Evolutionary conservation across 1,140 invertebrate species (phyloP), one percentile per base, ranked within the genome.

Genomic region (Hypothenemus hampei): DNA sequence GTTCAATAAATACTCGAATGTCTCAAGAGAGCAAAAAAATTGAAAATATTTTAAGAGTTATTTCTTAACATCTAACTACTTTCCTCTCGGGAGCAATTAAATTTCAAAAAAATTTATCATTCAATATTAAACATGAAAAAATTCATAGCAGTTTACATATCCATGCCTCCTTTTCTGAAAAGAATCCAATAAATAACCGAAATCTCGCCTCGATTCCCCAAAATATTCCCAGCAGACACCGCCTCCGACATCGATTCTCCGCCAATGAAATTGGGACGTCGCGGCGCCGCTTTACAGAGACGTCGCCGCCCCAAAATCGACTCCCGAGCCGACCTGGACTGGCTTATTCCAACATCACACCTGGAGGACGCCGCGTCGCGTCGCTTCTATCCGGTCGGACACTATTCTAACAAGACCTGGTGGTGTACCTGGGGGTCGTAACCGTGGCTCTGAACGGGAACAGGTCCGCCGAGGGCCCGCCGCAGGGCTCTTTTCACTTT

Each of bases 141-240:
- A n/a, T n/a, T n/a, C n/a, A n/a, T n/a, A n/a, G n/a, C n/a, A n/a
- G n/a, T n/a, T n/a, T n/a, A n/a, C n/a, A n/a, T n/a, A n/a, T n/a
- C n/a, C n/a, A n/a, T n/a, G n/a, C n/a, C n/a, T n/a, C n/a, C 29
- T 45, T 20, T 24, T 16, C 48, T 60, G 60, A 62, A 65, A 59
- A 72, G 72, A 73, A 69, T 64, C 55, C 56, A 62, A 22, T 23
- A 57, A 51, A 53, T 41, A 41, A 57, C 33, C 15, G 37, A 45
- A 15, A 37, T 33, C 46, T 24, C 21, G 37, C 43, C 45, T 52
- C 49, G n/a, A n/a, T n/a, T 35, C 50, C 50, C 33, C 47, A 26
- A 33, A 22, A 29, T 3, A 45, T 45, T 31, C 51, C 49, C 48
- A 40, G 8, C 6, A 13, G 15, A n/a, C 44, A 13, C 15, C 58